Evolutionary conservation across 2,888 invertebrate genomes (phyloP).

Genomic region (Rosalia funebris): DNA sequence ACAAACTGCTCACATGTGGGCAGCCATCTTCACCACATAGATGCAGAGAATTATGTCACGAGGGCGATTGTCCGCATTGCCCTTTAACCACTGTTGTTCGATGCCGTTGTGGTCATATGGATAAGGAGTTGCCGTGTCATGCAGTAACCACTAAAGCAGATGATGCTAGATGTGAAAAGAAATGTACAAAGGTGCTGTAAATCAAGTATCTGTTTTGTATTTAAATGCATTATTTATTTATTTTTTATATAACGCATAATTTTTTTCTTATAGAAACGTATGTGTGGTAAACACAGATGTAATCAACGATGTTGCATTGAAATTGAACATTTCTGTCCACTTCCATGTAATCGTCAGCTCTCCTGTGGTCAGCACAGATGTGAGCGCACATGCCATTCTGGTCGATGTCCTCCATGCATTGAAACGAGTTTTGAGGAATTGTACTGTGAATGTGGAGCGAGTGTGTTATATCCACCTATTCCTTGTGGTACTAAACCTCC

Average conservation of each 20-base stretch:
- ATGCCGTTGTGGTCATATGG: slow-evolving; percentile 88
- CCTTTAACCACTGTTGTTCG: slow-evolving; percentile 77
- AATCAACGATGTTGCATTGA: slow-evolving; percentile 89
- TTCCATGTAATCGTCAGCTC: slow-evolving; percentile 83
- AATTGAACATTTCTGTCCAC: slow-evolving; percentile 85
- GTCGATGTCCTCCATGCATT: slow-evolving; percentile 82
- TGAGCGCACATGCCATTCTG: slow-evolving; percentile 88
- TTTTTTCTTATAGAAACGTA: slow-evolving; percentile 72
- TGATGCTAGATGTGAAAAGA: slow-evolving; percentile 86
- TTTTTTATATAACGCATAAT: background rate
- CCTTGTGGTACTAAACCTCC: slow-evolving; percentile 92
- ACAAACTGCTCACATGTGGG: slow-evolving; percentile 75
- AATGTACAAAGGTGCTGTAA: slow-evolving; percentile 88
- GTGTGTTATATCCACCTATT: slow-evolving; percentile 89
- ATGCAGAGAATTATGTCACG: slow-evolving; percentile 76
- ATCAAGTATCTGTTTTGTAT: slow-evolving; percentile 19
- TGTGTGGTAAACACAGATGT: slow-evolving; percentile 91
- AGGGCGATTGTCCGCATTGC: slow-evolving; percentile 82
- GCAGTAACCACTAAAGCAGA: slow-evolving; percentile 76
- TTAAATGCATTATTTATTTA: too few relatives aligned
- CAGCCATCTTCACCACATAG: slow-evolving; percentile 73
- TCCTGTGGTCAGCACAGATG: slow-evolving; percentile 91
- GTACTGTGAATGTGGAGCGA: slow-evolving; percentile 88
- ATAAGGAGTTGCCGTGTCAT: slow-evolving; percentile 81
- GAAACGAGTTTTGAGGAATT: slow-evolving; percentile 88